Percentiles rank a stretch among this genome's conserved stretches.
These are phyloP conservation scores for Scrobipalpa costella DNA, from an alignment of 2,888 invertebrate species.

Conservation along the genomic window DNA sequence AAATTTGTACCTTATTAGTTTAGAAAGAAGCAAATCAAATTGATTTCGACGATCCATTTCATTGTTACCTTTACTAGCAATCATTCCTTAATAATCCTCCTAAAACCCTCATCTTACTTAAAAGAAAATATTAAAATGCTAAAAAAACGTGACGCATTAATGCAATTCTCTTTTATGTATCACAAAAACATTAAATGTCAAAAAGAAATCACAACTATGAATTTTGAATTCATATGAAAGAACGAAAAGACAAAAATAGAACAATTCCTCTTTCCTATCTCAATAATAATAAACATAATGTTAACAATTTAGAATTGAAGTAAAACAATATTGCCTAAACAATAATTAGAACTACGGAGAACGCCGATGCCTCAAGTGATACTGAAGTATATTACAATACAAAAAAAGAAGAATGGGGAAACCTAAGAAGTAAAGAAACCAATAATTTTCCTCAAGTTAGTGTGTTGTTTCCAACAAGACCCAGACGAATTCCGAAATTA, in stretches of 20 bases:
- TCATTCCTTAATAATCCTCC: constrained; percentile 51
- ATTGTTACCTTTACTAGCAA: constrained; percentile 47
- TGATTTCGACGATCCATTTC: constrained; percentile 49
- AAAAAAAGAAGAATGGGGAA: not conserved
- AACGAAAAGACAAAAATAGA: constrained; percentile 71
- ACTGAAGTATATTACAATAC: constrained; percentile 10
- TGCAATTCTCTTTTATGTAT: constrained; percentile 76
- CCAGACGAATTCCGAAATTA: not conserved
- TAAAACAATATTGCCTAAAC: constrained; percentile 55
- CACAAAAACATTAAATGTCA: constrained; percentile 81
- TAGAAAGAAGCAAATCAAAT: constrained; percentile 60
- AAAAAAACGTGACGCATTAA: constrained; percentile 74
- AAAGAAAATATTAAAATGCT: constrained; percentile 57
- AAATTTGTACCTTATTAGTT: constrained; percentile 67
- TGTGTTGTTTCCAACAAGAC: not conserved
- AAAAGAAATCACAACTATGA: constrained; percentile 81
- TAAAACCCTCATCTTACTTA: constrained; percentile 56
- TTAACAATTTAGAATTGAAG: constrained; percentile 60
- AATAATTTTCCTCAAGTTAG: not conserved
- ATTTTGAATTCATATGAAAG: constrained; percentile 78
- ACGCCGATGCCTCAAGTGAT: constrained; percentile 42
- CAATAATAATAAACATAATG: constrained; percentile 55
- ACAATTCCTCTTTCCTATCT: constrained; percentile 51
- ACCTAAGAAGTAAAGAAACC: not conserved
- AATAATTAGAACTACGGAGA: constrained; percentile 57